These are phyloP conservation scores for Alligator mississippiensis DNA, from an alignment of 2,113 vertebrate genomes.

Conservation along the genomic window DNA sequence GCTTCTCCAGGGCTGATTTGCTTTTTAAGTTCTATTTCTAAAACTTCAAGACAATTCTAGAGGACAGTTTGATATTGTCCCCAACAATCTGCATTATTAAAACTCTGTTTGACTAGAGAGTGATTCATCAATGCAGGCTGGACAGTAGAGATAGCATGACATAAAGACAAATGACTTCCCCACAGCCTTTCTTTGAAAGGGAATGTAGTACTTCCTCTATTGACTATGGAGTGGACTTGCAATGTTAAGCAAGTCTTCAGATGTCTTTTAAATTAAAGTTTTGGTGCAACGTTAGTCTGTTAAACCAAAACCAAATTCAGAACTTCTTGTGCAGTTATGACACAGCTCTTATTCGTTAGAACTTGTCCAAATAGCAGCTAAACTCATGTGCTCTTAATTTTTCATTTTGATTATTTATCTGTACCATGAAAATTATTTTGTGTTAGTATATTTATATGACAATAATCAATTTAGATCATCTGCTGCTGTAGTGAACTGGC, in stretches of 20 bases:
- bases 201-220: not conserved
- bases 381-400: not conserved
- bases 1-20: constrained; percentile 3
- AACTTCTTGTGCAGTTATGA: not conserved
- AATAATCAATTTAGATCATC: rapidly evolving
- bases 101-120: not conserved
- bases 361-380: not conserved
- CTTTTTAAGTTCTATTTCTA: constrained; percentile 5
- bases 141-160: not conserved
- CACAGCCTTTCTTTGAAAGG: not conserved
- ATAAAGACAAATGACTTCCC: rapidly evolving
- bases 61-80: not conserved
- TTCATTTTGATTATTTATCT: not conserved
- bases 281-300: not conserved
- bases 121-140: not conserved
- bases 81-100: not conserved
- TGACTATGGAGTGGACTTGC: rapidly evolving
- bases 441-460: not conserved
- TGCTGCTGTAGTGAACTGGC: not conserved
- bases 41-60: not conserved
- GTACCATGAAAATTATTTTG: not conserved
- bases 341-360: not conserved
- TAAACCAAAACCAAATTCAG: not conserved
- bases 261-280: not conserved
- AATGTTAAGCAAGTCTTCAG: not conserved